Conservation (phyloP, 2,888 invertebrate genomes). For the Willowsia nigromaculata region DNA sequence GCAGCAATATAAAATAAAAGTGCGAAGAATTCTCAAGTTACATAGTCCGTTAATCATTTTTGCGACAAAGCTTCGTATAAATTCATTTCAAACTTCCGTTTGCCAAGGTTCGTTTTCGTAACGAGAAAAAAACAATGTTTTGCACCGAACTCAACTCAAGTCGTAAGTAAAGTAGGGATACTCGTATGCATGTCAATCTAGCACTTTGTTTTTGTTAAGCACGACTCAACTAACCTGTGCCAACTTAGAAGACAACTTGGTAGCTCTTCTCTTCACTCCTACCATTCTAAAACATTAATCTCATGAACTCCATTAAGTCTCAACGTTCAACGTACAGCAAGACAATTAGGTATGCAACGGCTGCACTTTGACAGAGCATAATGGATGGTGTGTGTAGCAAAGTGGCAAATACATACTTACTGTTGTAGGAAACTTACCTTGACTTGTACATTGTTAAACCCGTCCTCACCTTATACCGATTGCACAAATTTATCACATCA, state of each 20-base stretch:
- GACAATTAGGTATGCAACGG: neutral
- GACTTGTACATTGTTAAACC: neutral
- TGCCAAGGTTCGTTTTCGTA: neutral
- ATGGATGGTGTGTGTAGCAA: neutral
- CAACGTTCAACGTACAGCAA: neutral
- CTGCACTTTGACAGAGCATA: neutral
- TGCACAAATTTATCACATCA: neutral
- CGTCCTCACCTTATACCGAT: neutral
- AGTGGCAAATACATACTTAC: neutral
- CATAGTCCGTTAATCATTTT: neutral
- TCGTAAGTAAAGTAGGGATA: neutral
- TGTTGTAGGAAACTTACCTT: neutral
- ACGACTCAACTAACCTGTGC: too few relatives aligned
- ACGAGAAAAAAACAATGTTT: neutral
- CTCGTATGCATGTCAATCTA: neutral
- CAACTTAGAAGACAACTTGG: too few relatives aligned
- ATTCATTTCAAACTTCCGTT: conserved; percentile 11
- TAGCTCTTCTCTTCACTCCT: too few relatives aligned
- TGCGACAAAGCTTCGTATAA: neutral
- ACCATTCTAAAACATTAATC: neutral
- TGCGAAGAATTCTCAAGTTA: neutral
- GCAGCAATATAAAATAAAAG: neutral
- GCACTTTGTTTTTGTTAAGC: neutral
- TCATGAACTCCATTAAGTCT: neutral
- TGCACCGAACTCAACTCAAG: neutral